Conservation (phyloP, 2,113 vertebrate genomes). For the Podiceps cristatus region DNA sequence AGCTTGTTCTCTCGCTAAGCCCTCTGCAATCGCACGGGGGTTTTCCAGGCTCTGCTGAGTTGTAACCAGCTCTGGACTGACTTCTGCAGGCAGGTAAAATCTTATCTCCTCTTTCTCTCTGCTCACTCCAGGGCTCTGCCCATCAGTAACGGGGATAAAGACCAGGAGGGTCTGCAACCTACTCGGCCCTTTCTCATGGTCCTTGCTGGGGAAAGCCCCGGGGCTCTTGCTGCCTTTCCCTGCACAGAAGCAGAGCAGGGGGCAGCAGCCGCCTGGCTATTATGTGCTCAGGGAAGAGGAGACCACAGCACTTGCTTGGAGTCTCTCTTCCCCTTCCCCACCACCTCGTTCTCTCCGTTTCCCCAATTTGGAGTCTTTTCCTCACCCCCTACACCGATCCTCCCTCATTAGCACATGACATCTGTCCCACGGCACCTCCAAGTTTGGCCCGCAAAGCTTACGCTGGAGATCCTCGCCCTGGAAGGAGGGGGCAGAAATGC, state of each 20-base stretch:
- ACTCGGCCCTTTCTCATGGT: background rate
- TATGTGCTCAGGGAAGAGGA: background rate
- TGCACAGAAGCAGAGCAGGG: background rate
- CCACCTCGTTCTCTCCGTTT: fast-evolving
- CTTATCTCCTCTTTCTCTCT: background rate
- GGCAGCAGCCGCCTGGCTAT: background rate
- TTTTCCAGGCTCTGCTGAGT: background rate
- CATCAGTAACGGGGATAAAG: background rate
- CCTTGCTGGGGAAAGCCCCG: background rate
- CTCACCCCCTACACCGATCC: background rate
- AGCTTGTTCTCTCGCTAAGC: background rate
- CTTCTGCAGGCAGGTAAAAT: background rate
- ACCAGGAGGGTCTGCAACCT: background rate
- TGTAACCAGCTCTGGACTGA: background rate
- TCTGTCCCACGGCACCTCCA: background rate
- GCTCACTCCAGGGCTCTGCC: background rate
- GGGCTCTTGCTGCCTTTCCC: background rate
- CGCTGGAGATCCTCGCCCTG: background rate
- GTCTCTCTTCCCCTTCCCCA: background rate
- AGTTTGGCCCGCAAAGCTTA: background rate
- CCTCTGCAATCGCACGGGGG: background rate
- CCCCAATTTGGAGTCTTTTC: background rate
- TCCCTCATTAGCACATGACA: background rate
- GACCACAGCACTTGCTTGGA: background rate
- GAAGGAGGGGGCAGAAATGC: background rate